phyloP scores from a whole-genome alignment of 1,140 invertebrate genomes.

The Neelides sp. region DNA sequence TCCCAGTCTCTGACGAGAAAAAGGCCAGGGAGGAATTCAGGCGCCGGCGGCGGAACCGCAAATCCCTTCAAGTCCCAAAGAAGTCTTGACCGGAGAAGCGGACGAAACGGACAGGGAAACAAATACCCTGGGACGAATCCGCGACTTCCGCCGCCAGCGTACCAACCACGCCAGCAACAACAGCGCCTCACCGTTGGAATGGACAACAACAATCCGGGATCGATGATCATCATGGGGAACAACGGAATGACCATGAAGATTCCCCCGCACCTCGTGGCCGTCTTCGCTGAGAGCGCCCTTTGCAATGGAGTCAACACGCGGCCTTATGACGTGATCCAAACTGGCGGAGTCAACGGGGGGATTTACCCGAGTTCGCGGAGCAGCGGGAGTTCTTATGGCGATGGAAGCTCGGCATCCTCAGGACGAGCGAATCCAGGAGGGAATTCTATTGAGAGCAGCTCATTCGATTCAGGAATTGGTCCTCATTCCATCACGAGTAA shows the following conservation, averaged over 20 bases:
- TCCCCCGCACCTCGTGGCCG: slow-evolving; percentile 30
- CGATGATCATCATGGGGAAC: slow-evolving; percentile 1
- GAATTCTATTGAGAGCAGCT: slow-evolving; percentile 28
- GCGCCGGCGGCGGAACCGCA: background rate
- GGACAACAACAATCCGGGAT: too few species aligned
- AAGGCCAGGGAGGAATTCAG: slow-evolving; percentile 6
- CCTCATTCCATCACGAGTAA: slow-evolving; percentile 30
- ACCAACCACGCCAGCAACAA: slow-evolving; percentile 1
- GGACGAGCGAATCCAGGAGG: slow-evolving; percentile 23
- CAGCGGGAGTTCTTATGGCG: slow-evolving; percentile 29
- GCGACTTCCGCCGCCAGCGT: too few species aligned
- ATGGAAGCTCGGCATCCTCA: slow-evolving; percentile 21
- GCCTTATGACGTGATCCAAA: slow-evolving; percentile 30
- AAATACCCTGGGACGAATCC: slow-evolving; percentile 28
- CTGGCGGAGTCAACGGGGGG: slow-evolving; percentile 9
- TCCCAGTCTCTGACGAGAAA: slow-evolving; percentile 28
- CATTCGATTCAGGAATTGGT: slow-evolving; percentile 30
- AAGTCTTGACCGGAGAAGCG: slow-evolving; percentile 3
- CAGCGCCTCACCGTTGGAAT: slow-evolving; percentile 5
- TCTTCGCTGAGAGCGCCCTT: slow-evolving; percentile 27
- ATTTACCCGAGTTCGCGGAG: slow-evolving; percentile 29
- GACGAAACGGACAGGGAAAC: slow-evolving; percentile 8
- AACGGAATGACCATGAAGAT: slow-evolving; percentile 31
- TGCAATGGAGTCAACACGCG: slow-evolving; percentile 20
- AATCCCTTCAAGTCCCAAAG: background rate